Evolutionary conservation across 2,113 vertebrate genomes (phyloP).

Genomic region (Pholis gunnellus): DNA sequence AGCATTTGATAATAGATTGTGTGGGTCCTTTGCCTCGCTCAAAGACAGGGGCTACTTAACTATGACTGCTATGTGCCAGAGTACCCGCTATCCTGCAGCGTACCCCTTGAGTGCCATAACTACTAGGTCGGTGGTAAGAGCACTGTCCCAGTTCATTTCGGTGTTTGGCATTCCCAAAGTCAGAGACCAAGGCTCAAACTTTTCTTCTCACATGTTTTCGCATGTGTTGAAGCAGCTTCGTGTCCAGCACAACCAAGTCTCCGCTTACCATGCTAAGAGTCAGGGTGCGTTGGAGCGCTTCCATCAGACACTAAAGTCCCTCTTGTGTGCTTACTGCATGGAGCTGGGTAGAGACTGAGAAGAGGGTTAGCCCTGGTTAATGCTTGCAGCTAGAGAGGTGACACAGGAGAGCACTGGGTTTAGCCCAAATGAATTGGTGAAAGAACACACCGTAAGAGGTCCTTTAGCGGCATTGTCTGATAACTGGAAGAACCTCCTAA

Average conservation of each 20-base stretch:
- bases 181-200: no score
- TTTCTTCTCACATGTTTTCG: not conserved
- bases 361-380: not conserved
- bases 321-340: not conserved
- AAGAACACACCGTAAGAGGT: not conserved
- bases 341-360: not conserved
- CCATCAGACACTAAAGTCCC: not conserved
- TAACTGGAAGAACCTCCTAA: not conserved
- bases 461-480: not conserved
- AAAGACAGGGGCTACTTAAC: no score
- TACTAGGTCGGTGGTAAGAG: no score
- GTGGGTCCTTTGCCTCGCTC: no score
- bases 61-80: no score
- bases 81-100: no score
- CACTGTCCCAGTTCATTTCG: no score
- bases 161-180: no score
- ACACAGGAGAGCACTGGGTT: not conserved
- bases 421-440: not conserved
- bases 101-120: no score
- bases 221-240: not conserved
- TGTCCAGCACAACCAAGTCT: not conserved
- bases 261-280: not conserved
- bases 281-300: not conserved
- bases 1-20: no score
- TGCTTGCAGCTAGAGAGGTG: not conserved